Base-by-base conservation (phyloP, 2,888 invertebrate species). In the Ernsta delagoae region DNA sequence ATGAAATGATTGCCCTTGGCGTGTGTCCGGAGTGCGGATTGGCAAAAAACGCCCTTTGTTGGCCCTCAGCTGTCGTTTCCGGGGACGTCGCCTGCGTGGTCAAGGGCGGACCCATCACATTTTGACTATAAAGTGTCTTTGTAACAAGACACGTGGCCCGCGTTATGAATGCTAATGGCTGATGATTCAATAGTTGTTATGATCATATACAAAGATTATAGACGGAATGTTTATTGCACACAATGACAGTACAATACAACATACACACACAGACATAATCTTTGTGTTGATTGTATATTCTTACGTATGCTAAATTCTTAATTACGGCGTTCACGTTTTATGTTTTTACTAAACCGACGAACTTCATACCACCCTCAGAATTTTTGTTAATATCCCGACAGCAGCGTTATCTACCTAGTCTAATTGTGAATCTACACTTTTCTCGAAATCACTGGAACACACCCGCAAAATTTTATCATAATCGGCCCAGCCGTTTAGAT, bases 61-160 rank as follows among this genome's bases (percentile, higher is more conserved):
- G 67, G 70, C 68, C 62, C 67, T 61, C 76, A 74, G 74, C 75
- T 78, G 74, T 71, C 66, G 70, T 73, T 77, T 77, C 77, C 75
- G 73, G 78, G 71, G 73, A 71, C 70, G 60, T 45, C 43, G 66
- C 66, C 53, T 53, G 24, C 31, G 65, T 70, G 54, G 59, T 67
- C 70, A 70, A 73, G 71, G 73, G 67, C 71, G 72, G 36, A 70
- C 67, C 70, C 73, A 73, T 74, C 72, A 71, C 70, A 74, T 75
- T 73, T 70, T 61, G 69, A 65, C 45, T 67, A 62, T 57, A 65
- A 59, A 53, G 41, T 50, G 39, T 24, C 60, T 54, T 41, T 48
- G 53, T 63, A 59, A 65, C 54, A 39, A 24, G 59, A 66, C 66
- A 59, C 53, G 60, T 60, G 43, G 41, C 41, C 39, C 36, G 41